Evolutionary conservation across 1,140 invertebrate species (phyloP).

Genomic region (Kradibia gibbosae): DNA sequence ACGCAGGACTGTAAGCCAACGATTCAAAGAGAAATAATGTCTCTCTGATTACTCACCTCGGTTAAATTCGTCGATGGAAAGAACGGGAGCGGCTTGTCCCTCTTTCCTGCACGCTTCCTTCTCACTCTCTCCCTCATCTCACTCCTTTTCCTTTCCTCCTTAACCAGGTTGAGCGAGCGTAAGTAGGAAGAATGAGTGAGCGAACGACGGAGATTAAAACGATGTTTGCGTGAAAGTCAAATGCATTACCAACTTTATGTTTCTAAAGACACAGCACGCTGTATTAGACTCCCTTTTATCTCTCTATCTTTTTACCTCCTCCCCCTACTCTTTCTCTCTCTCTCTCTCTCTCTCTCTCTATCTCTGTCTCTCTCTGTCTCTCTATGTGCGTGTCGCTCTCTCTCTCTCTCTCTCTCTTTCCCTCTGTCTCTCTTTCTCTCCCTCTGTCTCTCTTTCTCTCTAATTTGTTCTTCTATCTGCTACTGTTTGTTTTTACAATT

Average conservation of each 20-base stretch:
- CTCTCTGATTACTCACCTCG: slow-evolving; percentile 72
- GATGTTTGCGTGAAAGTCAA: slow-evolving; percentile 73
- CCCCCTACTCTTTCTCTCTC: neutral
- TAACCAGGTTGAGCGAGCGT: neutral
- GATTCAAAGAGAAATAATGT: slow-evolving; percentile 73
- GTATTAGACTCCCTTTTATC: slow-evolving; percentile 71
- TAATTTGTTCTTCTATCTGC: slow-evolving; percentile 39
- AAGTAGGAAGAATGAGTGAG: slow-evolving; percentile 14
- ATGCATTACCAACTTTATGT: slow-evolving; percentile 73
- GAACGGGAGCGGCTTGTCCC: neutral
- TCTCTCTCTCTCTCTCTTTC: slow-evolving; percentile 54
- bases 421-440: slow-evolving; percentile 20
- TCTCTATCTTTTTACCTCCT: slow-evolving; percentile 55
- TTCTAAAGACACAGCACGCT: slow-evolving; percentile 62
- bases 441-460: neutral
- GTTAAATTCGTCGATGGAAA: slow-evolving; percentile 62
- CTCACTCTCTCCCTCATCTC: neutral
- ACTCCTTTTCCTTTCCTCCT: neutral
- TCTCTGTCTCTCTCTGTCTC: neutral
- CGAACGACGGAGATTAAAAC: slow-evolving; percentile 68
- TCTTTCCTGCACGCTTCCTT: neutral
- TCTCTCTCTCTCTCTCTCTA: slow-evolving; percentile 16
- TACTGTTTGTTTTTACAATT: slow-evolving; percentile 63
- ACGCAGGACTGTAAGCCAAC: slow-evolving; percentile 43
- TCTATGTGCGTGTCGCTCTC: neutral